Percentiles rank a stretch among this genome's conserved stretches.
Conservation (phyloP, 2,888 invertebrate genomes). For the Lycophotia porphyrea region DNA sequence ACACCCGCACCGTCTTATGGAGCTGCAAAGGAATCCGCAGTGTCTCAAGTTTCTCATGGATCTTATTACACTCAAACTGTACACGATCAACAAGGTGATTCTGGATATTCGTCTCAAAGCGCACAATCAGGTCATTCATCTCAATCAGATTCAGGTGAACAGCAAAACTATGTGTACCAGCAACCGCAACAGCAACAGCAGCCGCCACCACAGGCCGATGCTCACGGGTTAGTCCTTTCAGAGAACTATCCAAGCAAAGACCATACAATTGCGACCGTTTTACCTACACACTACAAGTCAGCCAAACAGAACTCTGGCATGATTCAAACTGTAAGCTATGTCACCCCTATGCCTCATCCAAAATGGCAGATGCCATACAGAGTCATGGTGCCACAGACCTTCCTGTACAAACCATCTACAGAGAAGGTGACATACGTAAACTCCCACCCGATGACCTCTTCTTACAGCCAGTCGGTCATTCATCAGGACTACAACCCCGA, state of each 20-base stretch:
- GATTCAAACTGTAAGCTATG: constrained; percentile 84
- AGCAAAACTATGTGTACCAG: constrained; percentile 80
- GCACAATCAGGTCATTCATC: constrained; percentile 73
- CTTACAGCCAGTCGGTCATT: constrained; percentile 72
- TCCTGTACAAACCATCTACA: constrained; percentile 76
- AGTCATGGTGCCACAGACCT: constrained; percentile 87
- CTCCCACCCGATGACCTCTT: constrained; percentile 80
- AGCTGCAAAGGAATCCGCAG: constrained; percentile 33
- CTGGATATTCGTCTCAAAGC: constrained; percentile 73
- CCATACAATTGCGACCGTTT: constrained; percentile 90
- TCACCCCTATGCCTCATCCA: constrained; percentile 83
- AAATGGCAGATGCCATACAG: constrained; percentile 84
- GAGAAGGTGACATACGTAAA: constrained; percentile 86
- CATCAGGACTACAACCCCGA: constrained; percentile 77
- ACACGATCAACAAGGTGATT: constrained; percentile 74
- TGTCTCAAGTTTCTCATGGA: constrained; percentile 63
- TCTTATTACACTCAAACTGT: constrained; percentile 72
- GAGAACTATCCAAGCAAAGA: constrained; percentile 91
- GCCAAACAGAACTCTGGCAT: constrained; percentile 70
- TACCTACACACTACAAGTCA: constrained; percentile 80
- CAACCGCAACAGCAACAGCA: constrained; percentile 71
- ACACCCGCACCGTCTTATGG: constrained; percentile 60
- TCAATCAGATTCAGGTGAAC: constrained; percentile 69
- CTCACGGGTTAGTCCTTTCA: constrained; percentile 80
- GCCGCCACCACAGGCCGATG: constrained; percentile 68